These are phyloP conservation scores for Drosophila dunni DNA, from an alignment of 1,140 invertebrate species.

Conservation along the genomic window DNA sequence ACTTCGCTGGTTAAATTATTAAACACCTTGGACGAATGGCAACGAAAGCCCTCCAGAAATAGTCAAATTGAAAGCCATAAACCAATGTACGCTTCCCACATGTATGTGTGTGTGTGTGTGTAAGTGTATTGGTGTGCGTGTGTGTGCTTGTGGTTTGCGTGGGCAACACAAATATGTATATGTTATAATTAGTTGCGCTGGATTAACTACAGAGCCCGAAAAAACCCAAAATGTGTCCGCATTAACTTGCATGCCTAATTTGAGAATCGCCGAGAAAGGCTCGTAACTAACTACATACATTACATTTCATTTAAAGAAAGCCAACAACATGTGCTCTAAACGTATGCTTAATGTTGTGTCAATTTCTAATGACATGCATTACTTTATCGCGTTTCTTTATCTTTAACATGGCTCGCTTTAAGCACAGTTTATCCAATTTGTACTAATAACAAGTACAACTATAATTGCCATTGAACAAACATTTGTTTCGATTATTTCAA, in stretches of 20 bases:
- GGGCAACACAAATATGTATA: slow-evolving; percentile 18
- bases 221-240: background rate
- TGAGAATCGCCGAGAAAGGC: slow-evolving; percentile 14
- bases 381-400: too few species aligned
- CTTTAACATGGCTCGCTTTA: too few species aligned
- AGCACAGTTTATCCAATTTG: too few species aligned
- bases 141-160: background rate
- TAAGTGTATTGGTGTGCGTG: background rate
- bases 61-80: slow-evolving; percentile 58
- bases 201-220: slow-evolving; percentile 4
- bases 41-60: slow-evolving; percentile 42
- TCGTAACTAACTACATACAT: slow-evolving; percentile 8
- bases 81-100: slow-evolving; percentile 12
- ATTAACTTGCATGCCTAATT: slow-evolving; percentile 3
- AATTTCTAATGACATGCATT: too few species aligned
- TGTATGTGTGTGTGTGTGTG: background rate
- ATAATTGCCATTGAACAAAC: too few species aligned
- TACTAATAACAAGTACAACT: too few species aligned
- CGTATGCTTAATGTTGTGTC: too few species aligned
- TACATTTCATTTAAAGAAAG: slow-evolving; percentile 9
- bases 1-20: slow-evolving; percentile 62
- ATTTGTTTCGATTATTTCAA: too few species aligned
- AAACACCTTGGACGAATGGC: slow-evolving; percentile 58
- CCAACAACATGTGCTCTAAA: background rate
- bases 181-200: slow-evolving; percentile 25